These are phyloP conservation scores for Clytia hemisphaerica DNA, from an alignment of 30 jellyfish, hydroid and myxozoan species.

Conservation along the genomic window DNA sequence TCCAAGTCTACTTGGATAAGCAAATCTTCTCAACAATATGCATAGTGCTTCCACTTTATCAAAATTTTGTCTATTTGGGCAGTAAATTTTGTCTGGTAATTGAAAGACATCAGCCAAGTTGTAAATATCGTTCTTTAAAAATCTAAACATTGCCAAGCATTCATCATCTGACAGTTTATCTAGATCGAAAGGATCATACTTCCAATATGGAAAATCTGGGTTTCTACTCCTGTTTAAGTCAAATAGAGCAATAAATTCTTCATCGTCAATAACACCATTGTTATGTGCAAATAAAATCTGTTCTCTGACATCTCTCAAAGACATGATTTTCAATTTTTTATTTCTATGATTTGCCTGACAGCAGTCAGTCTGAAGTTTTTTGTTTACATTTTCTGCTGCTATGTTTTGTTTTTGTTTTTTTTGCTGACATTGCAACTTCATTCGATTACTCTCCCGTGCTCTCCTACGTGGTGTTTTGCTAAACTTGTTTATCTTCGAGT, in stretches of 20 bases:
- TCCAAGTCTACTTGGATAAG: not conserved
- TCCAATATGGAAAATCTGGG: conserved; percentile 30
- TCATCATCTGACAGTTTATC: conserved; percentile 34
- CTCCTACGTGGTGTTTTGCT: no score
- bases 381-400: no score
- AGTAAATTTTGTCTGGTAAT: conserved; percentile 22
- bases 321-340: no score
- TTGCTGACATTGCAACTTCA: no score
- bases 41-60: not conserved
- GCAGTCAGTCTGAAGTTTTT: no score
- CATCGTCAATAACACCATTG: conserved; percentile 30
- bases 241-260: not conserved
- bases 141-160: conserved; percentile 26
- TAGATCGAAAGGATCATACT: conserved; percentile 16
- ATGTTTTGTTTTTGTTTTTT: no score
- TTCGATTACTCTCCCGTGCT: no score
- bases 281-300: no score
- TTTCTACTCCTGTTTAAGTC: not conserved
- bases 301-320: no score
- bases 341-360: no score
- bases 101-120: conserved; percentile 3
- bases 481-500: no score
- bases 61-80: not conserved
- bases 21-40: not conserved
- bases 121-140: conserved; percentile 24